Base-by-base conservation (phyloP, 2,113 vertebrate species). In the Dicaeum eximium region DNA sequence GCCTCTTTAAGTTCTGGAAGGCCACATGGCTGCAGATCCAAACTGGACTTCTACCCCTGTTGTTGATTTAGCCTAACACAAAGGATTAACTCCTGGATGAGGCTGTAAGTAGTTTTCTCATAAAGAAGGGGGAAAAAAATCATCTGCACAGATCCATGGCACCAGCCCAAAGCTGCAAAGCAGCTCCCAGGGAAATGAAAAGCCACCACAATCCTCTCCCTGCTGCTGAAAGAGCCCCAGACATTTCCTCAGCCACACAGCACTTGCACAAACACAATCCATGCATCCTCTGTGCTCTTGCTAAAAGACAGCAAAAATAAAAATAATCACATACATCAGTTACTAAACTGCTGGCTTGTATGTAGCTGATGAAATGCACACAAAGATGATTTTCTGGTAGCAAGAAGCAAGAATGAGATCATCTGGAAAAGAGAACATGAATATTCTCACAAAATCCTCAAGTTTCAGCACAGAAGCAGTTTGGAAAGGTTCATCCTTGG, bases 331-430 rank as follows among this genome's bases (percentile, higher is more conserved):
- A 48, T 15, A 73, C 85, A 90, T 74, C 38, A 60, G 78, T 75
- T 71, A 82, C 57, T 50, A 42, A 90, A 86, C 44, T 69, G 47
- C 71, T 65, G 79, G 62, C 15, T 86, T 64, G 33, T 48, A 51
- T 20, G 50, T 38, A 85, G 88, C 82, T 88, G 86, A 92, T 80
- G 82, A 94, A 93, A 93, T 1, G 5, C 67, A 71, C n/a, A 80
- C 30, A 75, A 23, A 74, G 60, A 81, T 61, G 78, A 84, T 81
- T 85, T 91, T 73, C 70, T 73, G 86, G 80, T 70, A 20, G 44
- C 60, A 96, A 86, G n/a, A 82, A 86, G 47, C 37, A 72, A 83
- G 89, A 92, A 95, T 80, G 72, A 96, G 93, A 92, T 88, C 75
- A 91, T 92, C 51, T 77, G 64, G 67, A 88, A 90, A 88, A 62